phyloP scores from a whole-genome alignment of 2,797 vertebrate genomes.

The Typhlichthys eigenmanni region DNA sequence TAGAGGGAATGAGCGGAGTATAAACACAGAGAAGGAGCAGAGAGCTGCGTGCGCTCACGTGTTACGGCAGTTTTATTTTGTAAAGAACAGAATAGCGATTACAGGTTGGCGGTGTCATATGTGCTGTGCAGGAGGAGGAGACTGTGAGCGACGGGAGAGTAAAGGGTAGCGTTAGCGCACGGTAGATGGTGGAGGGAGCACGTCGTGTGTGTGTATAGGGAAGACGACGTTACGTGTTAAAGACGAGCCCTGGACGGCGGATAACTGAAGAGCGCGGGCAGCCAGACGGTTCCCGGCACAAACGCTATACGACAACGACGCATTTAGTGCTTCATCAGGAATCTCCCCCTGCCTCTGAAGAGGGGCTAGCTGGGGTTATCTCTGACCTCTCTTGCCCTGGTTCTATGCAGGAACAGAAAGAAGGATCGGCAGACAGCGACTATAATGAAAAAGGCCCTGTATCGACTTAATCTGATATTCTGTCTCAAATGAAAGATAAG shows the following conservation, averaged over 20 bases:
- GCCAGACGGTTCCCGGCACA: conserved; percentile 16
- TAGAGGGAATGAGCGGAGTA: conserved; percentile 59
- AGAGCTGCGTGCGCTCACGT: conserved; percentile 44
- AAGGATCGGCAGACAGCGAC: conserved; percentile 32
- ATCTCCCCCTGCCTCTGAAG: conserved; percentile 40
- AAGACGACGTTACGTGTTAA: background rate
- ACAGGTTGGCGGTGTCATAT: conserved; percentile 43
- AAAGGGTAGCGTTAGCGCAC: conserved; percentile 21
- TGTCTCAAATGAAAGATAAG: conserved; percentile 67
- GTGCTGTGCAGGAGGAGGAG: conserved; percentile 35
- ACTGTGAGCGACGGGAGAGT: conserved; percentile 23
- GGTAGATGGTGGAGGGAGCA: conserved; percentile 20
- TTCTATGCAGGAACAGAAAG: conserved; percentile 31
- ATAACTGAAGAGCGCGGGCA: conserved; percentile 29
- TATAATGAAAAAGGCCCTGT: conserved; percentile 50
- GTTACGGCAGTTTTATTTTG: conserved; percentile 47
- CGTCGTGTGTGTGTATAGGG: conserved; percentile 24
- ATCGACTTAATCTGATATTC: conserved; percentile 58
- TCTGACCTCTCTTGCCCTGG: conserved; percentile 36
- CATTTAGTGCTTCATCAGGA: conserved; percentile 33
- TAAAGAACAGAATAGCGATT: conserved; percentile 52
- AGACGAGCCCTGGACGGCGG: conserved; percentile 24
- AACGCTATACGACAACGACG: conserved; percentile 24
- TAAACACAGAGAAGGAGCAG: conserved; percentile 33
- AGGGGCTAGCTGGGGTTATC: conserved; percentile 35